Evolutionary conservation across 2,888 invertebrate species (phyloP), one percentile per base, ranked within the genome.

Genomic region (Callyntrura sp.): DNA sequence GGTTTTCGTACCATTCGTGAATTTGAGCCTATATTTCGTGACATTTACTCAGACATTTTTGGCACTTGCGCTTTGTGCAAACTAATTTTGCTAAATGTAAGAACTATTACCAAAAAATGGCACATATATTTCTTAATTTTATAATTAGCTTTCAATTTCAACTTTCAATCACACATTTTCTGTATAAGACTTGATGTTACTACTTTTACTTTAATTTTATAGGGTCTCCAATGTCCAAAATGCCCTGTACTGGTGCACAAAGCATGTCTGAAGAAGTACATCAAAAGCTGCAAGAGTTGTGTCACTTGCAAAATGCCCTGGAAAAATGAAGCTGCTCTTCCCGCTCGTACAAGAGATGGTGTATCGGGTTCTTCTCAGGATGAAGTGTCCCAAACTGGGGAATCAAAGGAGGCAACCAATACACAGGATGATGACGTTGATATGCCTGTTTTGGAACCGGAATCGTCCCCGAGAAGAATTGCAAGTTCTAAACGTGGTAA

Each of bases 1-100:
- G 92, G 92, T 11, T 88, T 91, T n/a, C 85, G 93, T 55, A 87
- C 90, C 0, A 89, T 93, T 20, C 85, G 91, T 0, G 93, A 93
- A 62, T 90, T 93, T 51, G 93, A 93, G 60, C 88, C 90, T 45
- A 89, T 90, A 17, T 82, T 91, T 5, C 51, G 85, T 1, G 90
- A 90, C 14, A 17, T 85, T 2, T 92, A 91, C 62, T 25, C 65
- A 0, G 91, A 90, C 70, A 84, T 87, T 17, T 82, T 91, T 65
- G 48, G 81, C n/a, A 88, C 73, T 25, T 91, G 91, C n/a, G 14
- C 28, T 43, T 45, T 91, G 12, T 91, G 91, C 51, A 91, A 90
- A 48, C 73, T 70, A 35, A 81, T 90, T 1, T 45, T 91, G 90
- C 51, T 91, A 12, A 89, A 91, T 65, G 90, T 90, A 87, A 85